Evolutionary conservation across 2,797 vertebrate species (phyloP).

Genomic region (Rhynchotus rufescens): DNA sequence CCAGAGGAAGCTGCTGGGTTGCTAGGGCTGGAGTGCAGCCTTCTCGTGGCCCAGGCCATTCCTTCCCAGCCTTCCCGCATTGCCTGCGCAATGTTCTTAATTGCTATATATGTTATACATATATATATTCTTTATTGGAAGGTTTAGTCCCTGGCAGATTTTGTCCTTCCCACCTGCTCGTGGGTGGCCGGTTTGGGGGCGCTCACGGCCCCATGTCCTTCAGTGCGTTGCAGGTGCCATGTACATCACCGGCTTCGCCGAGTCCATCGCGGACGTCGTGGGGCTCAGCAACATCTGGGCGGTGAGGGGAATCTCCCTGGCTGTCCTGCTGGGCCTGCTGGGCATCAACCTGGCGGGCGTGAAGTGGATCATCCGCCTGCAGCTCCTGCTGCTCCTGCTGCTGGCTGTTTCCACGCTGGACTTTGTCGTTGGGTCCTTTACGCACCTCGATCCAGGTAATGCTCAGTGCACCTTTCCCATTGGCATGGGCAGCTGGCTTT

Average conservation of each 20-base stretch:
- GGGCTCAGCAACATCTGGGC: conserved; percentile 89
- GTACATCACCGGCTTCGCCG: conserved; percentile 97
- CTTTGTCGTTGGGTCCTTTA: conserved; percentile 95
- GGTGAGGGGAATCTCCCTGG: conserved; percentile 88
- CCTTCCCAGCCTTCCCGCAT: background rate
- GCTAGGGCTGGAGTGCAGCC: background rate
- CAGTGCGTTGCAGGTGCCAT: conserved; percentile 98
- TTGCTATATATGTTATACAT: too few relatives aligned
- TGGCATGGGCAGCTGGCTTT: background rate
- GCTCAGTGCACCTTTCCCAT: too few relatives aligned
- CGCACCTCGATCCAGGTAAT: conserved; percentile 94
- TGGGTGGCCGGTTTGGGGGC: background rate
- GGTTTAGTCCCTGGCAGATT: background rate
- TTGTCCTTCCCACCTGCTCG: too few relatives aligned
- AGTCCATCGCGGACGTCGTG: conserved; percentile 91
- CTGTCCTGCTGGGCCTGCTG: conserved; percentile 89
- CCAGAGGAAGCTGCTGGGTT: background rate
- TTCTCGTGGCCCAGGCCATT: accelerated
- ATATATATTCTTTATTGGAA: too few relatives aligned
- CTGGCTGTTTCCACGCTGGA: conserved; percentile 94
- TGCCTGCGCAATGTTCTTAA: background rate
- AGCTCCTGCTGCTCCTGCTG: conserved; percentile 91
- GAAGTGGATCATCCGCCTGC: conserved; percentile 96
- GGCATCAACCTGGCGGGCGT: conserved; percentile 97
- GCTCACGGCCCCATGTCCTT: background rate